Conservation (phyloP, 2,888 invertebrate species). For the Agrotis segetum region DNA sequence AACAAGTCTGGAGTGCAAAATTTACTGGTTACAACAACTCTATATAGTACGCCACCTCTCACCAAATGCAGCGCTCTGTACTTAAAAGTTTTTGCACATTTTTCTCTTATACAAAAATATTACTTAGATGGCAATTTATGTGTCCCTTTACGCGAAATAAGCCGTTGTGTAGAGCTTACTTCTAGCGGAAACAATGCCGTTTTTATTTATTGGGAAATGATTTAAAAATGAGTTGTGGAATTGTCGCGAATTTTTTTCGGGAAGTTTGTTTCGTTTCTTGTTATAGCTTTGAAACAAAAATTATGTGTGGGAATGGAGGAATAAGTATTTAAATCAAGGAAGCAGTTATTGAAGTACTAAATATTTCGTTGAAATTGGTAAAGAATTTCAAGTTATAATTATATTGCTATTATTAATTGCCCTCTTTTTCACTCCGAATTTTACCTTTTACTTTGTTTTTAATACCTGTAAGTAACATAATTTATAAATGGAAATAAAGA, state of each 20-base stretch:
- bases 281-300: background rate
- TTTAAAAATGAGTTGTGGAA: constrained; percentile 53
- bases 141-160: constrained; percentile 54
- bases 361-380: background rate
- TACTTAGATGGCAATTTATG: constrained; percentile 67
- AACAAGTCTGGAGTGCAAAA: constrained; percentile 20
- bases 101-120: constrained; percentile 60
- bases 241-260: constrained; percentile 17
- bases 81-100: constrained; percentile 59
- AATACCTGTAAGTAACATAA: too few species aligned
- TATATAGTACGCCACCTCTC: constrained; percentile 1
- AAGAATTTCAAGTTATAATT: background rate
- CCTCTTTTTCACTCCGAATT: too few species aligned
- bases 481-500: too few species aligned
- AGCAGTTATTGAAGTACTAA: background rate
- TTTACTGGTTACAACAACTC: constrained; percentile 30
- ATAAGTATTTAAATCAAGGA: background rate
- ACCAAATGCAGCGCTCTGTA: constrained; percentile 55
- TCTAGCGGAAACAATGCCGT: constrained; percentile 61
- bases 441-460: too few species aligned
- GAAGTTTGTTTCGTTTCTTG: constrained; percentile 5
- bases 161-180: constrained; percentile 62
- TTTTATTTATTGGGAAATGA: constrained; percentile 70
- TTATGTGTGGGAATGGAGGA: background rate
- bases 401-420: too few species aligned